Base-by-base conservation (phyloP, 92 coral and sea anemone species). In the Paramuricea clavata region DNA sequence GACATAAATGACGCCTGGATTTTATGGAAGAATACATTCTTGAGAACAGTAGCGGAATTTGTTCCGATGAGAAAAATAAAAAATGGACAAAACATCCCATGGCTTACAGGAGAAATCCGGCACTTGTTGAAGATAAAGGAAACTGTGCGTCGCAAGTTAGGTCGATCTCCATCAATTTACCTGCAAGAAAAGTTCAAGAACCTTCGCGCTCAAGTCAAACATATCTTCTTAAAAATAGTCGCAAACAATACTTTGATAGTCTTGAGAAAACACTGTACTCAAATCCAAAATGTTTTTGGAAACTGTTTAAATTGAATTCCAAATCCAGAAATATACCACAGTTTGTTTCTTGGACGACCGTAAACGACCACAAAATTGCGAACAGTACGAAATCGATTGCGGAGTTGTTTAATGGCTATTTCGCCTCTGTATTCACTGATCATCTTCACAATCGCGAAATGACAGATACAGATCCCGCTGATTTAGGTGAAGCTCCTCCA, bases 11-110 rank as follows among this genome's bases (percentile, higher is more conserved):
- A 54, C 27, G 76, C 54, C 88, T 89, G 92, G 92, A 49, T 70
- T n/a, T 44, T 25, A 31, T 83, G 89, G 89, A 89, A 89, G 70
- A 83, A 83, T n/a, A 17, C 74, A 56, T 89, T 89, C 54, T 61
- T 84, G 81, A 72, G 83, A 60, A 80, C 82, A 49, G 89, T 89
- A 15, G 52, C 62, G 43, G 86, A 76, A 15, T 89, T 76, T 79
- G 83, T 89, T 59, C 72, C 72, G 1, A 16, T 23, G 19, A 65
- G 5, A 65, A 33, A 15, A 1, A 9, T 23, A 27, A 23, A 65
- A 5, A n/a, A 7, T 12, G 15, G 72, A 12, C 15, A 10, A 65
- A 12, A 27, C 25, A 12, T 65, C 19, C 72, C 72, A 13, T 65
- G 72, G 72, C 17, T 65, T 7, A 65, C 15, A 2, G 41, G 34